These are phyloP conservation scores for Porphyrio hochstetteri DNA, from an alignment of 2,113 vertebrate species.

Conservation along the genomic window DNA sequence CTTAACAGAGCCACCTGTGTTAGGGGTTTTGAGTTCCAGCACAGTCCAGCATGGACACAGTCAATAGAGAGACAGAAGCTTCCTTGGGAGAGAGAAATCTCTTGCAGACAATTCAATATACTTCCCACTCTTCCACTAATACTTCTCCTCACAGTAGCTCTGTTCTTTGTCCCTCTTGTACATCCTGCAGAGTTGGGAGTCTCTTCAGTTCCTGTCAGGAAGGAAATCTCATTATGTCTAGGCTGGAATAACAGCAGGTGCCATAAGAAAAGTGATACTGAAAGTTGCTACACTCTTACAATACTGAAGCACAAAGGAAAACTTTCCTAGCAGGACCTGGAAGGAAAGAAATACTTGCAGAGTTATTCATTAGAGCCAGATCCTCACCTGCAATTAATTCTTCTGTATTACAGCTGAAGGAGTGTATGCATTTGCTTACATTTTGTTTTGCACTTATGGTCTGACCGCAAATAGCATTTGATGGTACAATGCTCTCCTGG, in stretches of 20 bases:
- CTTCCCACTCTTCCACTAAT: neutral
- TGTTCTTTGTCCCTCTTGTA: neutral
- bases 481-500: neutral
- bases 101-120: neutral
- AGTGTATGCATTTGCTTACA: neutral
- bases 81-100: neutral
- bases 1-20: neutral
- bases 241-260: neutral
- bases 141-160: neutral
- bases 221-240: neutral
- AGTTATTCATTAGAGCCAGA: neutral
- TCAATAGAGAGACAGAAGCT: neutral
- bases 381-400: neutral
- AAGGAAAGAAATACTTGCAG: neutral
- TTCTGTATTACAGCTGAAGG: neutral
- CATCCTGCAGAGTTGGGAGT: neutral
- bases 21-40: neutral
- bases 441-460: neutral
- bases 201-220: neutral
- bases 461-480: neutral
- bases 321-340: neutral
- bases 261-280: neutral
- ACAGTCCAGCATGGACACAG: neutral
- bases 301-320: neutral
- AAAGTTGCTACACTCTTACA: neutral